Evolutionary conservation across 2,888 invertebrate genomes (phyloP).

Genomic region (Eupelmus urozonus): DNA sequence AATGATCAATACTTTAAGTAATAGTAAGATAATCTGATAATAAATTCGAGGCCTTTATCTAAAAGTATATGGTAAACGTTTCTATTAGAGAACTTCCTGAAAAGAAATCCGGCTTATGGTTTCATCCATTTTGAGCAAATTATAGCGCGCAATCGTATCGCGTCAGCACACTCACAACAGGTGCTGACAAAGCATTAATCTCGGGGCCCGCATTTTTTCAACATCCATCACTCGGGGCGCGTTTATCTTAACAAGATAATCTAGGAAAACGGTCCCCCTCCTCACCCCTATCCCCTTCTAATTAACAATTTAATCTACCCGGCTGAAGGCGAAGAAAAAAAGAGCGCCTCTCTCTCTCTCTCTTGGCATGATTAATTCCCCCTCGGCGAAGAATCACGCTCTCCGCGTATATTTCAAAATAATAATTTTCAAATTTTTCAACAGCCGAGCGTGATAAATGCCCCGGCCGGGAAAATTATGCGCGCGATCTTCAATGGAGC

Average conservation of each 20-base stretch:
- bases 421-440: constrained; percentile 39
- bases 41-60: too few species aligned
- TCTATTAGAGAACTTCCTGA: too few species aligned
- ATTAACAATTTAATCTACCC: neutral
- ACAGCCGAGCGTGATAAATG: neutral
- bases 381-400: constrained; percentile 2
- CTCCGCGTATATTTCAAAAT: constrained; percentile 45
- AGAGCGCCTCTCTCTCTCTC: too few species aligned
- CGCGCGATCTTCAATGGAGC: neutral
- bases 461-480: neutral
- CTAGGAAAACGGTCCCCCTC: neutral
- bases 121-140: neutral
- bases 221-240: neutral
- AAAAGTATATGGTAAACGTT: too few species aligned
- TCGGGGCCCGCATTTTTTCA: neutral
- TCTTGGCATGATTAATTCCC: neutral
- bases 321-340: too few species aligned
- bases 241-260: neutral
- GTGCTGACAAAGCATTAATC: neutral
- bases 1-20: too few species aligned
- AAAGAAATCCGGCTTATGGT: too few species aligned
- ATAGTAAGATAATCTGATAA: too few species aligned
- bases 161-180: neutral
- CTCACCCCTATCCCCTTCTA: neutral
- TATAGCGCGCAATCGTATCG: neutral